These are phyloP conservation scores for Montipora capitata DNA, from an alignment of 92 coral and sea anemone genomes.

Conservation along the genomic window DNA sequence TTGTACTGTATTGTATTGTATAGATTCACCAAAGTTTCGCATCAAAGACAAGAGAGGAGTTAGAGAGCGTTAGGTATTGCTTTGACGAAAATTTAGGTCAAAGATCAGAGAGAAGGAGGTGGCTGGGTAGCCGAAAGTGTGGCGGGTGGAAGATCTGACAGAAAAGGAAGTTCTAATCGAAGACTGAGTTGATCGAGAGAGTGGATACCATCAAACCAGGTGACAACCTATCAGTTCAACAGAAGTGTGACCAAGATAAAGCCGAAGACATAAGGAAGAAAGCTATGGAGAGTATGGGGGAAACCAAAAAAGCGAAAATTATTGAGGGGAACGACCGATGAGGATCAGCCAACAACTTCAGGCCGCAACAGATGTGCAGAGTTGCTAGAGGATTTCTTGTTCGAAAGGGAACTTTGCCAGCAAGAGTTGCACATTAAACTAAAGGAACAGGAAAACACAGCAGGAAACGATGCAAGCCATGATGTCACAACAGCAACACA, in stretches of 20 bases:
- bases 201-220: conserved; percentile 46
- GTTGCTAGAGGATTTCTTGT: conserved; percentile 31
- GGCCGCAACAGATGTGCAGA: conserved; percentile 33
- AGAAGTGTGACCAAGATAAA: neutral
- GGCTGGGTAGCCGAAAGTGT: neutral
- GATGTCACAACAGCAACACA: conserved; percentile 29
- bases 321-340: conserved; percentile 16
- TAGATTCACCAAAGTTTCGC: conserved; percentile 5
- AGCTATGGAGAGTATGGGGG: conserved; percentile 25
- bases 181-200: conserved; percentile 38
- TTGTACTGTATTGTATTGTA: too few relatives aligned
- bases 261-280: conserved; percentile 18
- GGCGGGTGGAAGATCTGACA: conserved; percentile 48
- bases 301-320: conserved; percentile 27
- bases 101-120: conserved; percentile 13
- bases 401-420: conserved; percentile 43
- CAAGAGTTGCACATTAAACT: conserved; percentile 40
- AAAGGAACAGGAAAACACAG: neutral
- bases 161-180: conserved; percentile 41
- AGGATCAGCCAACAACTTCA: conserved; percentile 21
- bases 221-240: conserved; percentile 43
- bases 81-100: conserved; percentile 16
- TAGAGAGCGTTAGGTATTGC: conserved; percentile 46
- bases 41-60: conserved; percentile 66
- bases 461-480: conserved; percentile 45